Percentiles rank a stretch among this genome's conserved stretches.
These are phyloP conservation scores for Desmodus rotundus DNA, from an alignment of 2,113 vertebrate species.

Conservation along the genomic window DNA sequence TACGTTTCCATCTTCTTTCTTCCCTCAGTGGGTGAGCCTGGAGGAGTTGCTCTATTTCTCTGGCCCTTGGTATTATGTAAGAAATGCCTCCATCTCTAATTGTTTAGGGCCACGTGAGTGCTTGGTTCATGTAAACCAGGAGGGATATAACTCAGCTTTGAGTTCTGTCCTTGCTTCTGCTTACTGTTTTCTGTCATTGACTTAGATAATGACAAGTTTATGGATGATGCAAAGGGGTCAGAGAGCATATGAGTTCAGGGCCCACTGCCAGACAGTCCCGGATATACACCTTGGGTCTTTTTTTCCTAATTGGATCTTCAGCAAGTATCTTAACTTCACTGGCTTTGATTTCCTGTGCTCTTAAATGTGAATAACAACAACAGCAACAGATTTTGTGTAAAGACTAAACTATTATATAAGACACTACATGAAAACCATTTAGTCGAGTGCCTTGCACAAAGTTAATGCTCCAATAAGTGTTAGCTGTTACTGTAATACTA, in stretches of 20 bases:
- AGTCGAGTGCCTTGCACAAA: neutral
- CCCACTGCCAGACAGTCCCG: neutral
- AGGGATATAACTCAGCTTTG: neutral
- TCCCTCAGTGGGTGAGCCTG: neutral
- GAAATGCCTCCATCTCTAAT: neutral
- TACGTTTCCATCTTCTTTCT: neutral
- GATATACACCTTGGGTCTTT: neutral
- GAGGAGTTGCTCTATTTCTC: neutral
- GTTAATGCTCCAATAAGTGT: neutral
- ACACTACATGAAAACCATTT: neutral
- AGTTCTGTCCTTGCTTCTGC: constrained; percentile 7
- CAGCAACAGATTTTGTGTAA: neutral
- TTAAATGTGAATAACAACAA: neutral
- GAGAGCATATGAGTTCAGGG: neutral
- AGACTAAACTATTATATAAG: neutral
- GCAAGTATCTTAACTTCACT: neutral
- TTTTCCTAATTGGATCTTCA: neutral
- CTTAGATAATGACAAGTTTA: neutral
- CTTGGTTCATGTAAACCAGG: neutral
- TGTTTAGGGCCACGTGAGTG: neutral
- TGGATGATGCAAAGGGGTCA: neutral
- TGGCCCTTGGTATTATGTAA: neutral
- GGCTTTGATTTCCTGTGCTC: neutral
- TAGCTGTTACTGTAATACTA: neutral
- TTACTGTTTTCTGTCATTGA: neutral